These are phyloP conservation scores for Aphidius gifuensis DNA, from an alignment of 1,140 invertebrate genomes.

Conservation along the genomic window DNA sequence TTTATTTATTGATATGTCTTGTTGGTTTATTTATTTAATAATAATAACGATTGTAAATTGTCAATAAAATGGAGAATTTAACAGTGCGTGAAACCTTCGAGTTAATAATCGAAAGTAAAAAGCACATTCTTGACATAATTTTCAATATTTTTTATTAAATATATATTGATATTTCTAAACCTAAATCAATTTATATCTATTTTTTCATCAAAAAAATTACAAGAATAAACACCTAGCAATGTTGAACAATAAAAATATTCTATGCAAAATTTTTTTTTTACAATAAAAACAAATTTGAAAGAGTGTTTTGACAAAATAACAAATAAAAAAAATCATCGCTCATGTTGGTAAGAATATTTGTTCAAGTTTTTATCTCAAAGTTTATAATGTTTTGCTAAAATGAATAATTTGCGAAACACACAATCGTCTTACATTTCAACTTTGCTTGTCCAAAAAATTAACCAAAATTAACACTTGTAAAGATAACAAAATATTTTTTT, in stretches of 20 bases:
- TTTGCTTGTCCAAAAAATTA: conserved; percentile 48
- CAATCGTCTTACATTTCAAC: too few species aligned
- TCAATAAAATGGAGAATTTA: conserved; percentile 25
- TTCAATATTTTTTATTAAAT: background rate
- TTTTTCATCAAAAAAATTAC: too few species aligned
- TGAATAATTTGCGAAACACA: too few species aligned
- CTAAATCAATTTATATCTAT: background rate
- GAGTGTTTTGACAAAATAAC: too few species aligned
- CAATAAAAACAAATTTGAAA: too few species aligned
- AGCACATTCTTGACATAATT: conserved; percentile 31
- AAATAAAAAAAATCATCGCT: too few species aligned
- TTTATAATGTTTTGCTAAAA: too few species aligned
- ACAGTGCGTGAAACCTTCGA: conserved; percentile 33
- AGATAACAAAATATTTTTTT: background rate
- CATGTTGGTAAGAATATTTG: too few species aligned
- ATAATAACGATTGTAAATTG: background rate
- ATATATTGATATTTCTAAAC: background rate
- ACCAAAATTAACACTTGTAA: conserved; percentile 48
- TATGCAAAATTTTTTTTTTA: too few species aligned
- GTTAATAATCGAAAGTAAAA: conserved; percentile 37
- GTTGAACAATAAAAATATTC: too few species aligned
- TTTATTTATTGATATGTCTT: background rate
- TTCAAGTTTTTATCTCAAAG: too few species aligned
- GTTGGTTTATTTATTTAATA: background rate
- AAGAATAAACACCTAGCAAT: too few species aligned